Percentiles rank a stretch among this genome's conserved stretches.
These are phyloP conservation scores for Gortyna flavago DNA, from an alignment of 2,888 invertebrate species.

Conservation along the genomic window DNA sequence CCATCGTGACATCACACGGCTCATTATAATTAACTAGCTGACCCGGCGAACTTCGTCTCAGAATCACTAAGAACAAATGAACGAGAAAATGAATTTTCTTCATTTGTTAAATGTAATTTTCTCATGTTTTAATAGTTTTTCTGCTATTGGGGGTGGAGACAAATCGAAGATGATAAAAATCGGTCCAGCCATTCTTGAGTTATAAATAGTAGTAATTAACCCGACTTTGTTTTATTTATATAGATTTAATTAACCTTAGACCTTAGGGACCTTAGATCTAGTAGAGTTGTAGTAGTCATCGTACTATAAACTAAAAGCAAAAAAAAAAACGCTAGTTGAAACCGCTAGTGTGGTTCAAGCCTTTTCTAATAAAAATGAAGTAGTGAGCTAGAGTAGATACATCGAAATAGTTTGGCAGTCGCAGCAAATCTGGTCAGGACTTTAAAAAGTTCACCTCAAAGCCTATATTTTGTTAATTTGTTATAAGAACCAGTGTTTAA, in stretches of 20 bases:
- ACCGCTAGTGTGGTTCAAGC: conserved; percentile 26
- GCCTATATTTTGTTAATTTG: conserved; percentile 53
- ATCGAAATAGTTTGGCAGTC: conserved; percentile 44
- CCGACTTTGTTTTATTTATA: too few species aligned
- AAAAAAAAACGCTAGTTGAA: conserved; percentile 7
- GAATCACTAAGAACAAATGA: too few species aligned
- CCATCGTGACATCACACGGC: neutral
- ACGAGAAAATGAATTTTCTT: too few species aligned
- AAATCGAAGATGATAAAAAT: too few species aligned
- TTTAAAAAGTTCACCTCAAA: conserved; percentile 24
- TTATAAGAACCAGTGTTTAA: conserved; percentile 49
- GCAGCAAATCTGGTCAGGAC: conserved; percentile 44
- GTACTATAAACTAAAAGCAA: neutral
- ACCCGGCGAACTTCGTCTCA: too few species aligned
- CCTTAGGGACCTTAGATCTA: neutral
- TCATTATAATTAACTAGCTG: neutral
- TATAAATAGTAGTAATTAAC: too few species aligned
- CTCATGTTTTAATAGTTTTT: too few species aligned
- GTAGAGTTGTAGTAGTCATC: neutral
- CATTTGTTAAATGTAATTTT: too few species aligned
- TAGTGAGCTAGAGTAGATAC: conserved; percentile 15
- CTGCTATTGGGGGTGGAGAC: too few species aligned
- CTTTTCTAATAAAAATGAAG: conserved; percentile 7
- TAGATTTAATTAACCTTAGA: too few species aligned
- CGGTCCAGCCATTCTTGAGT: too few species aligned